These are phyloP conservation scores for Upupa epops DNA, from an alignment of 2,113 vertebrate genomes.

Conservation along the genomic window DNA sequence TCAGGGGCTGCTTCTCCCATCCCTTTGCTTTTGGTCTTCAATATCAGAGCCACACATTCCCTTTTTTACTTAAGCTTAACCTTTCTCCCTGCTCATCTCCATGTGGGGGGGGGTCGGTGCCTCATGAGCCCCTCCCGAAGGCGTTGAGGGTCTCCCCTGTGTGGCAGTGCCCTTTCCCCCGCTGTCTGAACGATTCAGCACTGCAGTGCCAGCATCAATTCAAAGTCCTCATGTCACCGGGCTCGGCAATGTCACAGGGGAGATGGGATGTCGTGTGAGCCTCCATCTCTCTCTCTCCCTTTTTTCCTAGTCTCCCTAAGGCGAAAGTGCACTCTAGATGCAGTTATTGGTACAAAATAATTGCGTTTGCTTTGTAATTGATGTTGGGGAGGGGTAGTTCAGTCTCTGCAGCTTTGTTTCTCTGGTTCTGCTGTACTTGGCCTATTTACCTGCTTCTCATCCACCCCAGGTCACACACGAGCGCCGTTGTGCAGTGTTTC, in stretches of 20 bases:
- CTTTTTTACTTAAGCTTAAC: background rate
- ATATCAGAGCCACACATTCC: background rate
- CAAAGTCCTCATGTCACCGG: background rate
- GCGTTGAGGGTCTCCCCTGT: background rate
- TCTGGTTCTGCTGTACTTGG: background rate
- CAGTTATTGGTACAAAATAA: constrained; percentile 15
- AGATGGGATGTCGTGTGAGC: background rate
- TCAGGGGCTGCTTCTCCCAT: background rate
- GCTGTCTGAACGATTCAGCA: background rate
- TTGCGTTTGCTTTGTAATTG: constrained; percentile 46
- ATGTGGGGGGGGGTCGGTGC: background rate
- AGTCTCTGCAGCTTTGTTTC: background rate
- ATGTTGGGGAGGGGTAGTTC: background rate
- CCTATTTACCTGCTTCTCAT: constrained; percentile 28
- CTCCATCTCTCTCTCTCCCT: background rate
- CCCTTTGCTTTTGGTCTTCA: background rate
- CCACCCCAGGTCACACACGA: background rate
- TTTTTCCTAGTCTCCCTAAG: background rate
- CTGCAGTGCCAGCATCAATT: background rate
- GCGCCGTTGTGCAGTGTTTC: accelerated
- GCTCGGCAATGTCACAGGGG: background rate
- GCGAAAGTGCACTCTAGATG: constrained; percentile 17
- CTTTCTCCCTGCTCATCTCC: background rate
- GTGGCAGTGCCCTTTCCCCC: background rate
- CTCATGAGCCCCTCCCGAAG: background rate